Evolutionary conservation across 2,888 invertebrate genomes (phyloP).

Genomic region (Pseudoips prasinana): DNA sequence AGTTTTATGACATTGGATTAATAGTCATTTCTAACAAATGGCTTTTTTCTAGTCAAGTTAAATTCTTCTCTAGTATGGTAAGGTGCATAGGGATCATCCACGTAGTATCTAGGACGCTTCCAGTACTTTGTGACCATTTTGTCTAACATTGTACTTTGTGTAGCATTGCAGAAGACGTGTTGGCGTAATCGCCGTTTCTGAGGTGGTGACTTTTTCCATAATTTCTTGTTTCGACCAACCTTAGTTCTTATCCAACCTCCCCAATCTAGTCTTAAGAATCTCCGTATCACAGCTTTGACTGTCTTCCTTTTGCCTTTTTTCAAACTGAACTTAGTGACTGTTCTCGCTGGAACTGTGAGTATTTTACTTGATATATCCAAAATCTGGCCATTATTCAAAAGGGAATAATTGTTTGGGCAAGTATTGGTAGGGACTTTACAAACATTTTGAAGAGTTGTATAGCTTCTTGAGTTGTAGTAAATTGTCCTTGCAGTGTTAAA

Average conservation of each 20-base stretch:
- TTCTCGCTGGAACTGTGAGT: constrained; percentile 61
- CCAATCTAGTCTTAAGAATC: constrained; percentile 93
- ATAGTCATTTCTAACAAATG: constrained; percentile 48
- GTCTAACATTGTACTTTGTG: constrained; percentile 91
- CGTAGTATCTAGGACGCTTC: constrained; percentile 91
- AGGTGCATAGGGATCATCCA: constrained; percentile 95
- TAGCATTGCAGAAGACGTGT: constrained; percentile 91
- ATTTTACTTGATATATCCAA: constrained; percentile 54
- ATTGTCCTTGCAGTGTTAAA: constrained; percentile 54
- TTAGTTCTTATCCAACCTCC: constrained; percentile 95
- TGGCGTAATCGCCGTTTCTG: constrained; percentile 84
- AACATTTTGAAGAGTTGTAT: constrained; percentile 37
- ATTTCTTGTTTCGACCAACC: constrained; percentile 87
- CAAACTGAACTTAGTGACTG: constrained; percentile 88
- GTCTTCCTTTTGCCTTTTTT: constrained; percentile 88
- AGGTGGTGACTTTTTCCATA: constrained; percentile 87
- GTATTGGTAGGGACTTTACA: constrained; percentile 14
- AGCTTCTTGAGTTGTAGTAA: constrained; percentile 41
- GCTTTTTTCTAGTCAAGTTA: constrained; percentile 82
- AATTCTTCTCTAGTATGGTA: constrained; percentile 92
- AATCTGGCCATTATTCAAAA: constrained; percentile 54
- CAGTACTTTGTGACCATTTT: constrained; percentile 95
- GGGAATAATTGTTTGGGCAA: constrained; percentile 27
- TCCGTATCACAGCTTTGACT: constrained; percentile 84
- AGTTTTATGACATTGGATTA: too few species aligned